phyloP scores from a whole-genome alignment of 2,888 invertebrate species.

The Troides oblongomaculatus region DNA sequence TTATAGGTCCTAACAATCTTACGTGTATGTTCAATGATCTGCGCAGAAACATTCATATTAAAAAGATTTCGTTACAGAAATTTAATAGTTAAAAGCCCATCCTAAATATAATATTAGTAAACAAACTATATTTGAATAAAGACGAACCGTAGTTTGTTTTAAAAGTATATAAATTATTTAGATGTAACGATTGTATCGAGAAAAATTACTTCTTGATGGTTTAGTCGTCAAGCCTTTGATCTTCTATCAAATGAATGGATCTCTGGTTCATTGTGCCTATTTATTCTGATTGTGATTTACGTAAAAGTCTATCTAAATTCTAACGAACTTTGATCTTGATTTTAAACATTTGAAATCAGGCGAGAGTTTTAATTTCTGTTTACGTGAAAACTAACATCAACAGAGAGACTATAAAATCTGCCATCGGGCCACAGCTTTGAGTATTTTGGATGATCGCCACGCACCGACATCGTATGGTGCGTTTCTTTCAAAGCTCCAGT shows the following conservation, averaged over 20 bases:
- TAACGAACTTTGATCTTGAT: constrained; percentile 17
- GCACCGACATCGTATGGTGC: constrained; percentile 36
- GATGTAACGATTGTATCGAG: neutral
- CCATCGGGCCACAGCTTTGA: constrained; percentile 41
- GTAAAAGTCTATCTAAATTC: neutral
- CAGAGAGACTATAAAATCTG: constrained; percentile 36
- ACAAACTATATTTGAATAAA: neutral
- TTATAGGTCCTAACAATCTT: neutral
- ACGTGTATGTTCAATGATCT: neutral
- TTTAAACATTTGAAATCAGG: constrained; percentile 7
- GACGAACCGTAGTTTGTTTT: neutral
- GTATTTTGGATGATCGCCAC: constrained; percentile 50
- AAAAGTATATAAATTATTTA: neutral
- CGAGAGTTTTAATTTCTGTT: constrained; percentile 20
- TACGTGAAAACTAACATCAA: constrained; percentile 19
- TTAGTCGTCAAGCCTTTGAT: constrained; percentile 6
- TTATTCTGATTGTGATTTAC: constrained; percentile 1
- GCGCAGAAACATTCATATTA: neutral
- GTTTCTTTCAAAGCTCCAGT: constrained; percentile 29
- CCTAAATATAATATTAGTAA: neutral
- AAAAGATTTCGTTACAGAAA: neutral
- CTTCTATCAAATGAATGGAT: constrained; percentile 2
- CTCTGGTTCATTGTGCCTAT: constrained; percentile 10
- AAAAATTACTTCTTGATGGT: neutral
- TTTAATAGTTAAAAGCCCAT: neutral